Evolutionary conservation across 2,113 vertebrate genomes (phyloP).

Genomic region (Triplophysa dalaica): DNA sequence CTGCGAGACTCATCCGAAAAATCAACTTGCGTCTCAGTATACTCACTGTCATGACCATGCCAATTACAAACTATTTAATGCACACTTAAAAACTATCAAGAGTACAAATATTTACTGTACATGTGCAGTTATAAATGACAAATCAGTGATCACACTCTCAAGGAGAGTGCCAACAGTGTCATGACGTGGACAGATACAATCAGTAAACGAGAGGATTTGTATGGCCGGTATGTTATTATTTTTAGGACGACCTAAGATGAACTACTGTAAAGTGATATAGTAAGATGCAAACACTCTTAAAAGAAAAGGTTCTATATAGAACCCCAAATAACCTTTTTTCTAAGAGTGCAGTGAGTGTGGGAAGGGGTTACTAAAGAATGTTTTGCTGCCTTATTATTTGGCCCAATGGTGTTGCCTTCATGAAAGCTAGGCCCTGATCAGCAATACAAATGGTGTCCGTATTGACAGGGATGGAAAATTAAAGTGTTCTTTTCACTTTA

Average conservation of each 20-base stretch:
- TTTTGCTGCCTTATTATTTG: constrained; percentile 51
- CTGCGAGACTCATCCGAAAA: constrained; percentile 1
- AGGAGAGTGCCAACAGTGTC: constrained; percentile 7
- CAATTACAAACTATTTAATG: constrained; percentile 24
- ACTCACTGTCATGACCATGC: constrained; percentile 22
- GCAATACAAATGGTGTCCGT: neutral
- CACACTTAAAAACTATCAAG: constrained; percentile 35
- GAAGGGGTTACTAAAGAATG: constrained; percentile 16
- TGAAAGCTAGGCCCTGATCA: neutral
- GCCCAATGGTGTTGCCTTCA: constrained; percentile 45
- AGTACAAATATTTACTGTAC: constrained; percentile 10
- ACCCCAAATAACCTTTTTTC: too few species aligned
- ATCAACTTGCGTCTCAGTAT: neutral
- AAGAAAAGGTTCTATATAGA: too few species aligned
- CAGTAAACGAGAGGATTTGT: constrained; percentile 28
- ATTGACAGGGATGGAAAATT: constrained; percentile 10
- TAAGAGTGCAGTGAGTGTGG: neutral
- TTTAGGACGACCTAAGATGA: constrained; percentile 21
- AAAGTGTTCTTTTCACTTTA: constrained; percentile 36
- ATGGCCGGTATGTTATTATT: constrained; percentile 41
- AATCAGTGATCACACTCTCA: neutral
- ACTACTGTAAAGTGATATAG: constrained; percentile 37
- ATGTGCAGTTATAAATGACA: constrained; percentile 12
- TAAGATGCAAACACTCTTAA: neutral
- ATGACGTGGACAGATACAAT: constrained; percentile 12